Base-by-base conservation (phyloP, 2,888 invertebrate species). In the Luperina nickerlii region DNA sequence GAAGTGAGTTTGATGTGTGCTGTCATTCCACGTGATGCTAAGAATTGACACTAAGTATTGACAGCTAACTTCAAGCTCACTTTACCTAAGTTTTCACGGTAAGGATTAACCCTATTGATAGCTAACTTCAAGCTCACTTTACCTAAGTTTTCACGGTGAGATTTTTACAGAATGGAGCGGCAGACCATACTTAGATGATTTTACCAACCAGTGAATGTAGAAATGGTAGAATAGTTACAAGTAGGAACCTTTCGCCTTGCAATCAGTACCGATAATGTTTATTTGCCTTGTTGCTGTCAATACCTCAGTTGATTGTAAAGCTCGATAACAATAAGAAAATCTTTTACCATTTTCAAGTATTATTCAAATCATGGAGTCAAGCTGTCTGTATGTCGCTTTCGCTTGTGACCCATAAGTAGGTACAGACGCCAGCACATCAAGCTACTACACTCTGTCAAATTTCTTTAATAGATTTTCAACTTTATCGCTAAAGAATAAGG, bases 271-370 rank as follows among this genome's bases (percentile, higher is more conserved):
- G 27, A 24, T 45, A 54, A 51, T 69, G 68, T 86, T 82, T 78
- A 73, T 70, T 83, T 82, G 60, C 48, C 60, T 68, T 79, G 86
- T 86, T 63, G 83, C 84, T 84, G 86, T 84, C 86, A 79, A 79
- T 66, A 18, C 57, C 27, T 57, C 65, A 65, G 69, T 69, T 79
- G 78, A 79, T 75, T 74, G 48, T 63, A 18, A 45, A 66, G 69
- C 32, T 62, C 8, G 45, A 71, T 74, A 85, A 71, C 38, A 70
- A 85, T 75, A 72, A 72, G 18, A 63, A 20, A 9, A 13, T 51
- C 63, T 74, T 74, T 77, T 57, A 77, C 69, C 32, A 67, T 70
- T 71, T 74, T 62, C 72, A 74, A 86, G 78, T 72, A 66, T 74
- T 81, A 74, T 77, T 85, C 63, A 68, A 74, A 74, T 66, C 63